A percentile compares a stretch with the other conserved stretches of the same genome.
phyloP scores from a whole-genome alignment of 2,797 vertebrate species.

The Sebastes reedi region DNA sequence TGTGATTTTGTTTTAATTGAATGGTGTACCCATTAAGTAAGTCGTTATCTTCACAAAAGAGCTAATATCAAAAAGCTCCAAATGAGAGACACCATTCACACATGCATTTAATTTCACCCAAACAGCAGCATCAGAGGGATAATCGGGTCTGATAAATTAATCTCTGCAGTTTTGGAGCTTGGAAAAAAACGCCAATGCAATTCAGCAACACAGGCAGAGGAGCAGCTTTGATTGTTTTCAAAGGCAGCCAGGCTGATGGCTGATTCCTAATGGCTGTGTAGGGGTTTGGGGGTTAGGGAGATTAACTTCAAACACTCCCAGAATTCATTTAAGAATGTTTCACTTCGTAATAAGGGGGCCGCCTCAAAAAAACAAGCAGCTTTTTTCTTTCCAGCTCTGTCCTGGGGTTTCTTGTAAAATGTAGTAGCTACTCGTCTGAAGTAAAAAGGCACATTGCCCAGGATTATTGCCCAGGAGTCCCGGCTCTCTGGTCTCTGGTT shows the following conservation, averaged over 20 bases:
- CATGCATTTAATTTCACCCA: slow-evolving; percentile 31
- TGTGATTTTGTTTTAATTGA: slow-evolving; percentile 39
- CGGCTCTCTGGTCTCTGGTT: neutral
- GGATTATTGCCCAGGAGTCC: slow-evolving; percentile 28
- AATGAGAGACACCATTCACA: slow-evolving; percentile 37
- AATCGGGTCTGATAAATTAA: slow-evolving; percentile 57
- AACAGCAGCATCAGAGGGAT: slow-evolving; percentile 48
- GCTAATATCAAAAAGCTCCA: slow-evolving; percentile 28
- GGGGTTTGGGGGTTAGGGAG: slow-evolving; percentile 45
- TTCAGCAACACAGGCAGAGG: slow-evolving; percentile 27
- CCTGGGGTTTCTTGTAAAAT: slow-evolving; percentile 21
- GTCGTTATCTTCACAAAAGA: slow-evolving; percentile 46
- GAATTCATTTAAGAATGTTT: slow-evolving; percentile 55
- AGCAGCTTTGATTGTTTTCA: slow-evolving; percentile 63
- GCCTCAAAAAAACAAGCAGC: slow-evolving; percentile 21
- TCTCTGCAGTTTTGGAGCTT: slow-evolving; percentile 41
- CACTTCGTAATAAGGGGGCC: slow-evolving; percentile 29
- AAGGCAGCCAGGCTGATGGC: slow-evolving; percentile 41
- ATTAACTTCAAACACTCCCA: slow-evolving; percentile 61
- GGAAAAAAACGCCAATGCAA: slow-evolving; percentile 38
- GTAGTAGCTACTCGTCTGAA: slow-evolving; percentile 5
- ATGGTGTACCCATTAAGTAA: slow-evolving; percentile 33
- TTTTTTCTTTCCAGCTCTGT: slow-evolving; percentile 3
- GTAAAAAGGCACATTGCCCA: slow-evolving; percentile 7
- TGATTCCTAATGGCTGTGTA: slow-evolving; percentile 45